Evolutionary conservation across 2,888 invertebrate genomes (phyloP), one percentile per base, ranked within the genome.

Genomic region (Oscheius sp.): DNA sequence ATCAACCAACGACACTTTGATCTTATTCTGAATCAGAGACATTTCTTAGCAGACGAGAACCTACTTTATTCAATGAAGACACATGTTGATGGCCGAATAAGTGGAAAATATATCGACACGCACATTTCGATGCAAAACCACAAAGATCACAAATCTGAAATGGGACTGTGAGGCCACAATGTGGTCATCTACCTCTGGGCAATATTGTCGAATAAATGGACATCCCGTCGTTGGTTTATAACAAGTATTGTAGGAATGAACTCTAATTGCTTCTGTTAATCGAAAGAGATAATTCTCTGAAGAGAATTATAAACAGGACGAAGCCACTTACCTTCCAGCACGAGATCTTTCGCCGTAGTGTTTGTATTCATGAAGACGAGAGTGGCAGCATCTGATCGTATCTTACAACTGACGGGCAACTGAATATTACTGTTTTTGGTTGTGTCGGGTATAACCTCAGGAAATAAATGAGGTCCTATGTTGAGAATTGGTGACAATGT

Each of bases 121-220:
- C 61, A 43, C 61, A 61, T 12, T 21, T 16, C 18, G 61, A 35
- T 43, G 7, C 21, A 21, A 18, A 61, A 13, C 13, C 6, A 25
- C 61, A 61, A 16, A 61, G n/a, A 16, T 18, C 41, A 43, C 61
- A 61, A 18, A 61, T 21, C 61, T 61, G 21, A 12, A 43, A 61
- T 41, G 21, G 12, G 2, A 43, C 6, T 21, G 43, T 16, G 29
- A 29, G 25, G 49, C 9, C 9, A 16, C 5, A 55, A 25, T 35
- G 9, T 3, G 35, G 35, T 3, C 35, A 9, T 9, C 9, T 25
- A 55, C 55, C 55, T 55, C 21, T 61, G 61, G 61, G 21, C 61
- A 61, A 21, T 43, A 61, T n/a, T 43, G 43, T 7, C 43, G 61
- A 43, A 61, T 61, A 18, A 23, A 61, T 1, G 61, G 43, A 61